Percentiles rank a stretch among this genome's conserved stretches.
Conservation (phyloP, 1,140 invertebrate species). For the Drosophila cardini region DNA sequence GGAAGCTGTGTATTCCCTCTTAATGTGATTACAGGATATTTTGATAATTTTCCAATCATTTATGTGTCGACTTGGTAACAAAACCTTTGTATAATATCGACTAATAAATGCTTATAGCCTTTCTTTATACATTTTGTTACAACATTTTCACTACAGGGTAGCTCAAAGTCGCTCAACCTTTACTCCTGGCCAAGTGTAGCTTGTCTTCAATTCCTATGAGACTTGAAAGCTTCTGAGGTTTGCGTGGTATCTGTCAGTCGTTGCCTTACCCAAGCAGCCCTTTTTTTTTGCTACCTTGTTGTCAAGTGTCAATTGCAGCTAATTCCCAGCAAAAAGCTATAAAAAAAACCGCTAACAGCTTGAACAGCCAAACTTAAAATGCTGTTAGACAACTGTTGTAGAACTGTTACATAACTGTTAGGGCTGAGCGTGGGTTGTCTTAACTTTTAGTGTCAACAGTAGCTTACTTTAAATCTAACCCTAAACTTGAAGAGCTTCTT, state of each 20-base stretch:
- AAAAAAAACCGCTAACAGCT: not conserved
- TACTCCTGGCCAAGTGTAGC: conserved; percentile 3
- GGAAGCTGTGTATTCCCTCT: no score
- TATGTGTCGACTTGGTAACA: no score
- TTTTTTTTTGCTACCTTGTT: not conserved
- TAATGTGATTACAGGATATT: no score
- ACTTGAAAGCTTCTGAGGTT: not conserved
- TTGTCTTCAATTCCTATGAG: not conserved
- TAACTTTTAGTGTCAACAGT: conserved; percentile 16
- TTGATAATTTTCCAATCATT: no score
- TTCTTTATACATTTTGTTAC: not conserved
- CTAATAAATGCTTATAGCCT: no score
- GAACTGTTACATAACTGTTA: conserved; percentile 3
- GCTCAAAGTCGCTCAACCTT: not conserved
- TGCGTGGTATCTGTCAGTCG: conserved; percentile 1
- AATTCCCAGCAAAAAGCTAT: not conserved
- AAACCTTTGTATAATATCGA: no score
- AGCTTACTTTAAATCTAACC: conserved; percentile 36
- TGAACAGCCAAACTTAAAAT: not conserved
- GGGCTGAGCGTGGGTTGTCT: conserved; percentile 1
- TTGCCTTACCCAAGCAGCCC: not conserved
- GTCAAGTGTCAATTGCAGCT: conserved; percentile 14
- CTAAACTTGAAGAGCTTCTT: conserved; percentile 29
- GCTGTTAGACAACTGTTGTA: not conserved
- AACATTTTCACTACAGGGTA: not conserved